Base-by-base conservation (phyloP, 2,888 invertebrate species). In the Diabrotica balteata region DNA sequence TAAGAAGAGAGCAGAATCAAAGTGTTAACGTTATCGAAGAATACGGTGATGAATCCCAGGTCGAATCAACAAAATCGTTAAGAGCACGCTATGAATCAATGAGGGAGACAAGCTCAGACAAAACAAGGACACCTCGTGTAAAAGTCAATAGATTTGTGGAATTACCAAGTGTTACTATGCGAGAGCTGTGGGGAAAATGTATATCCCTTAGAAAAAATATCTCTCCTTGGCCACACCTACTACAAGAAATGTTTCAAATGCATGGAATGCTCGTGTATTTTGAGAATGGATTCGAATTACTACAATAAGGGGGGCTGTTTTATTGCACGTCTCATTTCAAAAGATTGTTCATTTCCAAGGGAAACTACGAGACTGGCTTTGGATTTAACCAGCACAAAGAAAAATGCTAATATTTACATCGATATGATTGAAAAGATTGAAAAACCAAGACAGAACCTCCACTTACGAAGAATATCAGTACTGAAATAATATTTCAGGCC, bases 61-160 rank as follows among this genome's bases (percentile, higher is more conserved):
- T 94, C 64, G 97, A 97, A 80, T 94, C 94, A 22, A 94, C 97
- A 59, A 94, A 90, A 80, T 89, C 90, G 90, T 17, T 96, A 76
- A 90, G 94, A 67, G 93, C 93, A 68, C 90, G 92, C 80, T 97
- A 97, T 84, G 96, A 96, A 84, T 93, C 93, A 68, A 90, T 96
- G 87, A 91, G 91, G 70, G 88, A 88, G 63, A 82, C 83, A 10
- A 85, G 85, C 59, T 83, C 80, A 2, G 86, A 87, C 59, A 81
- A 85, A 70, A 87, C 86, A 73, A 83, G 85, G 67, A 86, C 87
- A 59, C 86, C 88, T 42, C 86, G 88, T 72, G 87, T 89, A 70
- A 93, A 92, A 89, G 94, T 96, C 76, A 94, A 95, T 83, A 87
- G 96, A 87, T 96, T 96, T 88, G 94, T 96, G 90, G 95, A 79